phyloP scores from a whole-genome alignment of 23 tunicate genomes.

The Oikopleura vanhoeffeni region DNA sequence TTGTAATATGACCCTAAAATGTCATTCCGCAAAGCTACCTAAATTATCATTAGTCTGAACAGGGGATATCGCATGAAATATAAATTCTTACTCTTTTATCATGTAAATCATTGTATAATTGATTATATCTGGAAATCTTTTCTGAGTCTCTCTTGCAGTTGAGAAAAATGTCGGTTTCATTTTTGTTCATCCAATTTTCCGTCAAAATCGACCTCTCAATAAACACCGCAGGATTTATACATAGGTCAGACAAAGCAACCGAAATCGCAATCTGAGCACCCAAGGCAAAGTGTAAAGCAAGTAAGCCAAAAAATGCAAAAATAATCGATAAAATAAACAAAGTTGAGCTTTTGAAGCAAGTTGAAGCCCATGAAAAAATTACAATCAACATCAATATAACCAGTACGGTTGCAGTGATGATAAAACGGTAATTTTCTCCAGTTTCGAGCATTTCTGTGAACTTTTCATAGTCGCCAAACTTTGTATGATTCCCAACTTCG shows the following conservation, averaged over 20 bases:
- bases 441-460: not conserved
- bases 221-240: not conserved
- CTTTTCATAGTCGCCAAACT: not conserved
- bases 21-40: no score
- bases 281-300: not conserved
- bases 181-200: constrained; percentile 8
- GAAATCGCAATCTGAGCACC: not conserved
- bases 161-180: not conserved
- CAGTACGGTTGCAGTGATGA: not conserved
- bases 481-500: not conserved
- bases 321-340: not conserved
- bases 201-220: not conserved
- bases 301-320: not conserved
- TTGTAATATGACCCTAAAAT: no score
- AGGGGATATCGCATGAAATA: no score
- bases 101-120: not conserved
- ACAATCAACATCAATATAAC: not conserved
- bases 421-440: not conserved
- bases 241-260: not conserved
- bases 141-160: constrained; percentile 17
- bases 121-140: not conserved
- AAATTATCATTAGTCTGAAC: no score
- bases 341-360: not conserved
- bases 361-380: not conserved
- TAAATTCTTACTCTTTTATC: not conserved